These are phyloP conservation scores for Hucho hucho DNA, from an alignment of 2,113 vertebrate species.

Conservation along the genomic window DNA sequence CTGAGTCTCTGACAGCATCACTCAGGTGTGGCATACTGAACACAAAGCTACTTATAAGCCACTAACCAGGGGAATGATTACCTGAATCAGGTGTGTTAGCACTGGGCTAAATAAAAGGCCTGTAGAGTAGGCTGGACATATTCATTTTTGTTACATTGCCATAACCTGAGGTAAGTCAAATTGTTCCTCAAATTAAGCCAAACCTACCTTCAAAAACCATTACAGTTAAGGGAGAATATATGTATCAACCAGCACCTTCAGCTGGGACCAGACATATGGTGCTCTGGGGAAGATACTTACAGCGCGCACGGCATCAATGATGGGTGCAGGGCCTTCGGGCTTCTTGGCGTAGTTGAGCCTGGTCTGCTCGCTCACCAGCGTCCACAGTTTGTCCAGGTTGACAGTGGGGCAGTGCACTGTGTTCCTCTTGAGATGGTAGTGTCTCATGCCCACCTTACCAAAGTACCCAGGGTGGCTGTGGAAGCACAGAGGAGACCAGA, in stretches of 20 bases:
- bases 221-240: no score
- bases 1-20: slow-evolving; percentile 43
- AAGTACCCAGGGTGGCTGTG: slow-evolving; percentile 87
- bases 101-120: no score
- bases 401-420: slow-evolving; percentile 83
- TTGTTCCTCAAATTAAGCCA: no score
- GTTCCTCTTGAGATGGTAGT: slow-evolving; percentile 87
- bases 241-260: no score
- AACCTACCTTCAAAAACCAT: no score
- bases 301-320: slow-evolving; percentile 85
- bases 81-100: no score
- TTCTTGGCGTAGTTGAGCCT: slow-evolving; percentile 80
- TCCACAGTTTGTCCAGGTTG: slow-evolving; percentile 89
- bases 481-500: slow-evolving; percentile 12
- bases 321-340: slow-evolving; percentile 78
- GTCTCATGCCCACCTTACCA: slow-evolving; percentile 88
- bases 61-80: no score
- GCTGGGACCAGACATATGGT: no score
- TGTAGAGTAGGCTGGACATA: no score
- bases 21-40: background rate
- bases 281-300: slow-evolving; percentile 70
- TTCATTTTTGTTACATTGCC: no score
- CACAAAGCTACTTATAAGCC: no score
- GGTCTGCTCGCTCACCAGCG: slow-evolving; percentile 86
- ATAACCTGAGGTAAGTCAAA: no score